Conservation (phyloP, 2,113 vertebrate genomes). For the Mohoua ochrocephala region DNA sequence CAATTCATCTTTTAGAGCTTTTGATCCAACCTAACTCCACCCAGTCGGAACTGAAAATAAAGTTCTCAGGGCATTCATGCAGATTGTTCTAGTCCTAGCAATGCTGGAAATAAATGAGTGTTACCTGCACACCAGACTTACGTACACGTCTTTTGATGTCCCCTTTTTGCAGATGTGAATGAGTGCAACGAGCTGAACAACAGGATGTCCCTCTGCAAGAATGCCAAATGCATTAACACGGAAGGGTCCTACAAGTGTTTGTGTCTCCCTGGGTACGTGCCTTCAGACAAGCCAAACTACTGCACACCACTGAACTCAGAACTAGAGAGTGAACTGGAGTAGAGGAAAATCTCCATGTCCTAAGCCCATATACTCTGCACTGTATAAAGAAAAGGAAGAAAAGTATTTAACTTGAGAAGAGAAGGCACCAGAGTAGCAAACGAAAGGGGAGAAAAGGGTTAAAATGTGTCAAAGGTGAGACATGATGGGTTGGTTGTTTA, state of each 20-base stretch:
- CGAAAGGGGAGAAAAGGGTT: slow-evolving; percentile 56
- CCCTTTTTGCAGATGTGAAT: slow-evolving; percentile 84
- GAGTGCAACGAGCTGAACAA: slow-evolving; percentile 93
- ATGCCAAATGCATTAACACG: slow-evolving; percentile 93
- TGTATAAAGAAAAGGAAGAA: slow-evolving; percentile 84
- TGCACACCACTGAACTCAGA: slow-evolving; percentile 80
- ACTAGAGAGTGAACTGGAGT: slow-evolving; percentile 78
- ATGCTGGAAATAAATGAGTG: not conserved
- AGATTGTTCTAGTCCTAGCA: not conserved
- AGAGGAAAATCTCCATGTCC: slow-evolving; percentile 67
- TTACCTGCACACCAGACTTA: not conserved
- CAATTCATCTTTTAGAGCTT: not conserved
- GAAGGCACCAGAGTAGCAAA: slow-evolving; percentile 67
- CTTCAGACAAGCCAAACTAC: slow-evolving; percentile 89
- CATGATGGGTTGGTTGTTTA: slow-evolving; percentile 34
- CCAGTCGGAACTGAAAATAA: not conserved
- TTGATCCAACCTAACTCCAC: not conserved
- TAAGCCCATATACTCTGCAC: slow-evolving; percentile 90
- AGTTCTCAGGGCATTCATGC: not conserved
- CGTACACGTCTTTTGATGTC: not conserved
- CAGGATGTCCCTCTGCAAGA: slow-evolving; percentile 95
- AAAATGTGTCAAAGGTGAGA: slow-evolving; percentile 54
- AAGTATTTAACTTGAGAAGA: slow-evolving; percentile 82
- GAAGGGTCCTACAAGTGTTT: slow-evolving; percentile 91
- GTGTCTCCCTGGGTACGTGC: slow-evolving; percentile 87